Base-by-base conservation (phyloP, 2,113 vertebrate genomes). In the Helogale parvula region DNA sequence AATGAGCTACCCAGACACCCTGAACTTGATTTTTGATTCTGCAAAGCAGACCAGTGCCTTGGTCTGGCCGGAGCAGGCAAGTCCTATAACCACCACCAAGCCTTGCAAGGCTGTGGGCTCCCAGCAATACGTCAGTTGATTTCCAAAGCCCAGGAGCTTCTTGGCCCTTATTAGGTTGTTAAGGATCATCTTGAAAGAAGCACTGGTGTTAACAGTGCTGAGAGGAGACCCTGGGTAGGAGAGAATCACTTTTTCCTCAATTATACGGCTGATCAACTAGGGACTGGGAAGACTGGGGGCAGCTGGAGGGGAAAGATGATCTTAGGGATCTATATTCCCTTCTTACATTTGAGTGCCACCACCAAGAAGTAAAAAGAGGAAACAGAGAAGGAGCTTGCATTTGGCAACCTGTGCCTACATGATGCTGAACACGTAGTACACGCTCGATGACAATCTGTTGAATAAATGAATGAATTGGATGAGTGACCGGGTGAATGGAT, bases 111-210 rank as follows among this genome's bases (percentile, higher is more conserved):
- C 50, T 80, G 7, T 23, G 2, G 41, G 35, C 83, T 96, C 72
- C 2, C 79, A 97, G 96, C 71, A 94, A 29, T 5, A 77, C 45
- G 85, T 0, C 94, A 97, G 85, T 77, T 0, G 2, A 83, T 94
- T 97, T 90, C 80, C 96, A 79, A 8, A 96, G 93, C 93, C 98
- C 41, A 7, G 33, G 65, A 50, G 77, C 52, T 80, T 79, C 45
- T 97, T 90, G 71, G 77, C 95, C 94, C 93, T 98, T 97, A 90
- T 94, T 96, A 97, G 95, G 93, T 87, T 94, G 7, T 86, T 90
- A 93, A 97, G 83, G 94, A 77, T 35, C 0, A 93, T 94, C 54
- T 29, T 27, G 0, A 74, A 97, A 95, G 83, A 27, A 97, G 83
- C 38, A 1, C 50, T 94, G 96, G 17, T 16, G 0, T 86, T 95